Base-by-base conservation (phyloP, 2,797 vertebrate species). In the Oryzias sinensis region DNA sequence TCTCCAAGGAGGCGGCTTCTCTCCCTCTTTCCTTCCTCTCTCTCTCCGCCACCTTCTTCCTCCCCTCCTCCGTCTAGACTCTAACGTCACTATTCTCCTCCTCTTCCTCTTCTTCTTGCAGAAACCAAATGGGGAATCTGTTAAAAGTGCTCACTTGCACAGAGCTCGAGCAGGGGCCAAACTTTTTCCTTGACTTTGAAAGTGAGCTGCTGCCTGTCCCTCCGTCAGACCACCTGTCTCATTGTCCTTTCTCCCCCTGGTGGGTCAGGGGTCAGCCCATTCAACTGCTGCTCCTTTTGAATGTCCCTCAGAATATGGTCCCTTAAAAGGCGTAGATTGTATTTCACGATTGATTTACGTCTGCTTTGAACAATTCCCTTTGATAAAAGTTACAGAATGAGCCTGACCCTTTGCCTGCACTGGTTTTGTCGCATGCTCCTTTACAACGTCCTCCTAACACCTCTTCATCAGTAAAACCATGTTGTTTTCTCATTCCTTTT, bases 131-230 rank as follows among this genome's bases (percentile, higher is more conserved):
- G 93, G 92, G 93, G 93, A 94, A 94, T 92, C 91, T 94, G 88
- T 94, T 95, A 94, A 95, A 95, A 92, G 91, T 94, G 88, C 92
- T 93, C 87, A 96, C 93, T 93, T 97, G 95, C 91, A 95, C 94
- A 91, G 95, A 96, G 83, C 92, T 97, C 91, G 95, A 96, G 90
- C 95, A 96, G 86, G 94, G 93, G 75, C 94, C 95, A 93, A 91
- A 92, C 89, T 93, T 96, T 95, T 96, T 95, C 92, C 94, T 96
- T 95, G 93, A 95, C 91, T 97, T 97, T 94, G 94, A 94, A 96
- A 95, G 91, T 95, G 93, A 94, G 93, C 90, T 93, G 88, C 81
- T 90, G 82, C 85, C 77, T 68, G 61, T 65, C 64, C 43, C 17
- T 60, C 61, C 66, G 37, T 73, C 55, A 33, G 50, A 44, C 59